These are phyloP conservation scores for Lasioglossum figueresi DNA, from an alignment of 2,888 invertebrate species.

Conservation along the genomic window DNA sequence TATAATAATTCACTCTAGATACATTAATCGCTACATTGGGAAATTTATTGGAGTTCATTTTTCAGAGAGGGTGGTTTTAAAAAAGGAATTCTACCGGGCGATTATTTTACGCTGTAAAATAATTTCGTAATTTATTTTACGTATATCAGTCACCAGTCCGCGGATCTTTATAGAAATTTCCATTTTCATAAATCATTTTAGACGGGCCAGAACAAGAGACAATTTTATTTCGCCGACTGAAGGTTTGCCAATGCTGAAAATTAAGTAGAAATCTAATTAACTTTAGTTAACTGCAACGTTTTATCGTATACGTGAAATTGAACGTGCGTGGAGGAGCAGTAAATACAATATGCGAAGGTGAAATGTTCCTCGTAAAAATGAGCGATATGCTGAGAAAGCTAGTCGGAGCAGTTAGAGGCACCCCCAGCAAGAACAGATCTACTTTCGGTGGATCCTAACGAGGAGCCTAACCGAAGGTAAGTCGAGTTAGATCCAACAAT, in stretches of 20 bases:
- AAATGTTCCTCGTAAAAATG: not conserved
- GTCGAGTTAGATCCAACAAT: conserved; percentile 67
- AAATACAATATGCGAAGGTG: not conserved
- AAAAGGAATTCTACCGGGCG: not conserved
- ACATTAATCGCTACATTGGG: not conserved
- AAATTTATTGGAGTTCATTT: not conserved
- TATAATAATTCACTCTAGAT: not conserved
- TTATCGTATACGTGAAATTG: not conserved
- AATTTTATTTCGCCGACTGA: not conserved
- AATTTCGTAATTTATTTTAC: not conserved
- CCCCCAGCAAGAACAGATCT: not conserved
- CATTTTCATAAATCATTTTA: not conserved
- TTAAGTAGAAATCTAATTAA: not conserved
- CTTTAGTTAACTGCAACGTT: not conserved
- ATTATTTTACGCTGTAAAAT: not conserved
- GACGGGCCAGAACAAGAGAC: not conserved
- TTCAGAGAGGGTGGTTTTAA: not conserved
- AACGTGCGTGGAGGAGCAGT: not conserved
- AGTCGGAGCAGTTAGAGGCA: conserved; percentile 15
- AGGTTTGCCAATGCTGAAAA: not conserved
- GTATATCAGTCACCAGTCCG: not conserved
- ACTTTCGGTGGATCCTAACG: conserved; percentile 24
- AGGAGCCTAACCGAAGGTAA: conserved; percentile 42
- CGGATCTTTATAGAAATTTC: not conserved
- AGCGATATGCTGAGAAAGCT: not conserved